These are phyloP conservation scores for Limonius californicus DNA, from an alignment of 1,140 invertebrate species.

Conservation along the genomic window DNA sequence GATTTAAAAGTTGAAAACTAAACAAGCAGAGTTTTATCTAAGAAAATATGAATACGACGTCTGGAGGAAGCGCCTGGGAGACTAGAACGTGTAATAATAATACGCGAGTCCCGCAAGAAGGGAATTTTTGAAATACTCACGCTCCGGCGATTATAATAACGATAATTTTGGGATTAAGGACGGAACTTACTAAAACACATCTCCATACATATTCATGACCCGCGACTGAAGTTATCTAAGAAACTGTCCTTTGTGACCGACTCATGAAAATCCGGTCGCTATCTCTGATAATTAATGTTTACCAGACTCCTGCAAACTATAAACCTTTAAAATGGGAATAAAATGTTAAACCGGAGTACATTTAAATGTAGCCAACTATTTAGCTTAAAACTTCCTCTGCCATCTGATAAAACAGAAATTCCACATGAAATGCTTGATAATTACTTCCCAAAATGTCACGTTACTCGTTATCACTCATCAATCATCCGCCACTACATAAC, in stretches of 20 bases:
- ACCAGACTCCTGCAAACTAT: slow-evolving; percentile 37
- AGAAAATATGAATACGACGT: slow-evolving; percentile 7
- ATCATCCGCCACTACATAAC: too few species aligned
- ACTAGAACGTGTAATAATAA: not conserved
- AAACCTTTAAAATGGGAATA: slow-evolving; percentile 40
- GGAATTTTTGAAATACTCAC: not conserved
- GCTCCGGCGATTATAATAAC: slow-evolving; percentile 19
- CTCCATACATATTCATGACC: slow-evolving; percentile 34
- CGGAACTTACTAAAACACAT: slow-evolving; percentile 33
- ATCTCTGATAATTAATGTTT: slow-evolving; percentile 34
- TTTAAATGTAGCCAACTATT: too few species aligned
- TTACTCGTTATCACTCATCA: too few species aligned
- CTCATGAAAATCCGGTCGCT: slow-evolving; percentile 20
- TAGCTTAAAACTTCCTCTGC: too few species aligned
- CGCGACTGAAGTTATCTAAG: slow-evolving; percentile 28
- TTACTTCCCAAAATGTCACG: too few species aligned
- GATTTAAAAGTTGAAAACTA: not conserved
- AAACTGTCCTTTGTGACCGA: slow-evolving; percentile 32
- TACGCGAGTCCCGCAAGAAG: not conserved
- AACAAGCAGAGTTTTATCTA: slow-evolving; percentile 3
- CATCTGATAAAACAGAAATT: too few species aligned
- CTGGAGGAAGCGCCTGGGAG: not conserved
- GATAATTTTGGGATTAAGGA: slow-evolving; percentile 24
- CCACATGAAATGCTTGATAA: too few species aligned
- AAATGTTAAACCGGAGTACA: slow-evolving; percentile 33